phyloP scores from a whole-genome alignment of 2,113 vertebrate genomes.

The Salvelinus fontinalis region DNA sequence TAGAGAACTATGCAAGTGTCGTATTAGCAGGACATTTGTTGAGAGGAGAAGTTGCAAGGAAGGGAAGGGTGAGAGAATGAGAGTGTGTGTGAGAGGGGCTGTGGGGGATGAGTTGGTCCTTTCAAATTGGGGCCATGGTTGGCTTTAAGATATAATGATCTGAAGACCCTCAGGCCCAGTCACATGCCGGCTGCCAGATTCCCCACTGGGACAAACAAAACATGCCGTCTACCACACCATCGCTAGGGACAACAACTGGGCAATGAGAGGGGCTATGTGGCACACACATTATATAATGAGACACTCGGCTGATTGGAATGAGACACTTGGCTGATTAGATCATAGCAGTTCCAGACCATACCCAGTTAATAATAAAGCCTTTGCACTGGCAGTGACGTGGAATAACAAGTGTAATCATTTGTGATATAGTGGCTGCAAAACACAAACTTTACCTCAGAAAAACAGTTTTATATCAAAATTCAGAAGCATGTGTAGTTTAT shows the following conservation, averaged over 20 bases:
- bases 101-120: constrained; percentile 18
- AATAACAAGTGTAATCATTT: not conserved
- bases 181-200: constrained; percentile 45
- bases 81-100: constrained; percentile 7
- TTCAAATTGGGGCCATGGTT: constrained; percentile 12
- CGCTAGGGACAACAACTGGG: constrained; percentile 12
- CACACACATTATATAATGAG: constrained; percentile 7
- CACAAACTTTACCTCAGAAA: not conserved
- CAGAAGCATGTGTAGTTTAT: constrained; percentile 5
- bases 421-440: not conserved
- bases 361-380: not conserved
- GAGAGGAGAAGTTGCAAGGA: constrained; percentile 7
- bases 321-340: constrained; percentile 3
- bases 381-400: not conserved
- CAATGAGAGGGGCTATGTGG: not conserved
- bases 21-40: not conserved
- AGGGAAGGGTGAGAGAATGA: constrained; percentile 17
- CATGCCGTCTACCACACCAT: not conserved
- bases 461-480: not conserved
- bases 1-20: not conserved
- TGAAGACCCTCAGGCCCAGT: constrained; percentile 36
- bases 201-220: constrained; percentile 48
- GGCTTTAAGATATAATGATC: constrained; percentile 25
- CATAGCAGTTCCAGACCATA: not conserved
- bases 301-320: constrained; percentile 5